Percentiles rank a stretch among this genome's conserved stretches.
Conservation (phyloP, 2,113 vertebrate species). For the Siniperca knerii region DNA sequence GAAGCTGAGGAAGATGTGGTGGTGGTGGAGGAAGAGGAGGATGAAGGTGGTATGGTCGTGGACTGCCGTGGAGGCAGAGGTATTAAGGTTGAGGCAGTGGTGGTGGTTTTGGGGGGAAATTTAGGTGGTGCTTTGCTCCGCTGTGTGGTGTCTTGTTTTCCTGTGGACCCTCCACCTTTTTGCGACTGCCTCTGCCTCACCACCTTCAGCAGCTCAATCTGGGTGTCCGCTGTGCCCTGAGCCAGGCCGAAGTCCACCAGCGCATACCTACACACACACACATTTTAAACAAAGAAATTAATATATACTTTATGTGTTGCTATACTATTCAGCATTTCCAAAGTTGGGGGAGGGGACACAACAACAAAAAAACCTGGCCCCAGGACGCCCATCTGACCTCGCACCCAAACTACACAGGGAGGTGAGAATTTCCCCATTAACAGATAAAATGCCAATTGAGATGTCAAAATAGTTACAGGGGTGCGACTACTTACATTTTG, state of each 20-base stretch:
- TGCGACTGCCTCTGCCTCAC: conserved; percentile 85
- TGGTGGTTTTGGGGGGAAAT: conserved; percentile 38
- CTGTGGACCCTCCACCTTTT: conserved; percentile 86
- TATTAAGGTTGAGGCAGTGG: conserved; percentile 67
- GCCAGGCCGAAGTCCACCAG: conserved; percentile 98
- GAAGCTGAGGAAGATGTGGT: conserved; percentile 75
- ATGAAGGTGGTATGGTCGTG: conserved; percentile 68
- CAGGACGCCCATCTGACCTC: no score
- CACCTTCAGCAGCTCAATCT: conserved; percentile 94
- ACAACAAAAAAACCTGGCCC: not conserved
- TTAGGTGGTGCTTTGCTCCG: conserved; percentile 76
- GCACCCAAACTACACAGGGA: not conserved
- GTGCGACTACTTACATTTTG: conserved; percentile 86
- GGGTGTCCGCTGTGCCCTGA: conserved; percentile 93
- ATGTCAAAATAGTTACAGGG: not conserved
- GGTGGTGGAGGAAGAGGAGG: conserved; percentile 63
- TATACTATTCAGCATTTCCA: not conserved
- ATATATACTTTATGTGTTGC: not conserved
- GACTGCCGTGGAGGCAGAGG: conserved; percentile 48
- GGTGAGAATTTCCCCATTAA: not conserved
- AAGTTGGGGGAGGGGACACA: no score
- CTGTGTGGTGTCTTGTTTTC: conserved; percentile 75
- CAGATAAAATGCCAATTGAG: not conserved
- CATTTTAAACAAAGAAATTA: not conserved
- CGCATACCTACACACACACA: conserved; percentile 86